These are phyloP conservation scores for Iphiclides podalirius DNA, from an alignment of 2,888 invertebrate species.

Conservation along the genomic window DNA sequence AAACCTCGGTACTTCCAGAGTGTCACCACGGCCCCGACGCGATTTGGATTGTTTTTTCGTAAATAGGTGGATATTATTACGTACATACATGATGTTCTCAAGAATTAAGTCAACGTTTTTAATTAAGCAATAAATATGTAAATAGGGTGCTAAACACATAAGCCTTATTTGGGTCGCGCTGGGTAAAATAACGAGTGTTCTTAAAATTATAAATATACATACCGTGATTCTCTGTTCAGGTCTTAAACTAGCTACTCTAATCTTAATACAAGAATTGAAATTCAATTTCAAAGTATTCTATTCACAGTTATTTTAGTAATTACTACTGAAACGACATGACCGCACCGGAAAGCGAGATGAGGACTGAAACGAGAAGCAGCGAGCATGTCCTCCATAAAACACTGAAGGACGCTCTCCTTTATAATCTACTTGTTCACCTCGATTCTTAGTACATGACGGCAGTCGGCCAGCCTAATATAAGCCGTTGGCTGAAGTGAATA, in stretches of 20 bases:
- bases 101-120: too few species aligned
- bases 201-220: too few species aligned
- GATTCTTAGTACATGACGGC: conserved; percentile 30
- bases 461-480: conserved; percentile 20
- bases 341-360: conserved; percentile 40
- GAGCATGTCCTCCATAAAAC: conserved; percentile 57
- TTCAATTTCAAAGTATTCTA: too few species aligned
- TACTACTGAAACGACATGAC: conserved; percentile 39
- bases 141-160: too few species aligned
- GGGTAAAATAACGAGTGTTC: too few species aligned
- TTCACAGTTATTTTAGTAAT: conserved; percentile 10
- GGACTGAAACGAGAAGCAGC: conserved; percentile 65
- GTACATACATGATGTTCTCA: too few species aligned
- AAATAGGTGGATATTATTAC: too few species aligned
- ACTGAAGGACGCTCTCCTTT: conserved; percentile 71
- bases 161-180: too few species aligned
- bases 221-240: not conserved
- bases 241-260: not conserved
- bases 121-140: too few species aligned
- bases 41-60: too few species aligned
- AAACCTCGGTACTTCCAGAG: too few species aligned
- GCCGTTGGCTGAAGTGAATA: conserved; percentile 30
- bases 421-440: conserved; percentile 69
- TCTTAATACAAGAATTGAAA: conserved; percentile 6
- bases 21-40: too few species aligned